Conservation (phyloP, 2,888 invertebrate species). For the Sericinus montela region DNA sequence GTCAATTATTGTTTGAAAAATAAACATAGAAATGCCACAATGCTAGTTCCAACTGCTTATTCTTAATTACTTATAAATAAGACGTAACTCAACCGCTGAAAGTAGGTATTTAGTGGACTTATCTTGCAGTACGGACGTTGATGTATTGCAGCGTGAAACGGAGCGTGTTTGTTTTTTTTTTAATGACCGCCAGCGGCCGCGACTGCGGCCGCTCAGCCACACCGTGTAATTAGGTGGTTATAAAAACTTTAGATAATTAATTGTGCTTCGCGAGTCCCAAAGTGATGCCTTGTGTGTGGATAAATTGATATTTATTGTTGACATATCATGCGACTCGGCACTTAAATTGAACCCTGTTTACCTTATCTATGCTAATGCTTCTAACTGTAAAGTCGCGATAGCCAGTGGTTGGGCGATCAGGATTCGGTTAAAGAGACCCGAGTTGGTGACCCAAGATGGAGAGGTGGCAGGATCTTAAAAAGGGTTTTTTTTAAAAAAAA, state of each 20-base stretch:
- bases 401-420: too few species aligned
- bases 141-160: constrained; percentile 60
- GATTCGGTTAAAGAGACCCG: too few species aligned
- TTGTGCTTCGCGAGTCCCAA: constrained; percentile 45
- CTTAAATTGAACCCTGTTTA: background rate
- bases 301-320: constrained; percentile 71
- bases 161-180: constrained; percentile 43
- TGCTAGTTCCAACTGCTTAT: constrained; percentile 59
- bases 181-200: constrained; percentile 39
- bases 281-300: constrained; percentile 43
- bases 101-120: constrained; percentile 65
- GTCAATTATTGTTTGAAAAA: constrained; percentile 65
- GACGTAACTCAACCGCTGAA: constrained; percentile 71
- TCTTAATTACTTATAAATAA: constrained; percentile 74
- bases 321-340: constrained; percentile 56
- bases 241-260: constrained; percentile 71
- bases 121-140: constrained; percentile 59
- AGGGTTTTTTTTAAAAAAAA: too few species aligned
- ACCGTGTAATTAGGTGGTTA: constrained; percentile 66
- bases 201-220: constrained; percentile 40
- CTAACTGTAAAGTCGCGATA: too few species aligned
- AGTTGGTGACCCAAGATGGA: too few species aligned
- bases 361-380: too few species aligned
- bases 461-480: too few species aligned
- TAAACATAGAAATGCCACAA: constrained; percentile 50